Percentiles rank a stretch among this genome's conserved stretches.
Conservation (phyloP, 2,888 invertebrate genomes). For the Hipparchia semele region DNA sequence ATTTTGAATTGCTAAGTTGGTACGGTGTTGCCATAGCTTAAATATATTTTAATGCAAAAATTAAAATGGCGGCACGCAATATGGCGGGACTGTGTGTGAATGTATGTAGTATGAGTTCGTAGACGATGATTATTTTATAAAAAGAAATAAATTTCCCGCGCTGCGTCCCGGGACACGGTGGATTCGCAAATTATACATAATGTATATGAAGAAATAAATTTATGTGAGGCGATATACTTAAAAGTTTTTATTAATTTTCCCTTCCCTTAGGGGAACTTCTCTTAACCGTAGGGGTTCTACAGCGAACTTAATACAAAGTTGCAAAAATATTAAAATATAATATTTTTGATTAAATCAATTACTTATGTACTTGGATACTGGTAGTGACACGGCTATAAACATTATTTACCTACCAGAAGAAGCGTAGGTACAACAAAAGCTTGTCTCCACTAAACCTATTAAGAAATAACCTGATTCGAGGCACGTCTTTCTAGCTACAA, state of each 20-base stretch:
- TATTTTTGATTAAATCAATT: too few relatives aligned
- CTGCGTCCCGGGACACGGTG: conserved; percentile 80
- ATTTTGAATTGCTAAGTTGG: conserved; percentile 45
- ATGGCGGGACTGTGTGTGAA: conserved; percentile 65
- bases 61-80: conserved; percentile 62
- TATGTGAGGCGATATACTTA: conserved; percentile 74
- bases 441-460: conserved; percentile 13
- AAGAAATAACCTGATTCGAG: conserved; percentile 31
- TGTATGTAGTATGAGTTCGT: conserved; percentile 72
- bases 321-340: too few relatives aligned
- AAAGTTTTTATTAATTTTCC: conserved; percentile 14
- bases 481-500: conserved; percentile 34
- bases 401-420: background rate
- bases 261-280: background rate
- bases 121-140: conserved; percentile 77
- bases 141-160: conserved; percentile 61
- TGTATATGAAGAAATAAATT: conserved; percentile 83
- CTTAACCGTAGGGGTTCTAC: too few relatives aligned
- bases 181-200: conserved; percentile 82
- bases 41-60: conserved; percentile 69
- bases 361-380: too few relatives aligned
- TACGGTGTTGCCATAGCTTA: conserved; percentile 58
- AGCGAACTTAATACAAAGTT: too few relatives aligned
- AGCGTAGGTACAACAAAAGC: background rate
- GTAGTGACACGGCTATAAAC: too few relatives aligned